A percentile compares a stretch with the other conserved stretches of the same genome.
Evolutionary conservation across 2,888 invertebrate species (phyloP).

Genomic region (Rutpela maculata): DNA sequence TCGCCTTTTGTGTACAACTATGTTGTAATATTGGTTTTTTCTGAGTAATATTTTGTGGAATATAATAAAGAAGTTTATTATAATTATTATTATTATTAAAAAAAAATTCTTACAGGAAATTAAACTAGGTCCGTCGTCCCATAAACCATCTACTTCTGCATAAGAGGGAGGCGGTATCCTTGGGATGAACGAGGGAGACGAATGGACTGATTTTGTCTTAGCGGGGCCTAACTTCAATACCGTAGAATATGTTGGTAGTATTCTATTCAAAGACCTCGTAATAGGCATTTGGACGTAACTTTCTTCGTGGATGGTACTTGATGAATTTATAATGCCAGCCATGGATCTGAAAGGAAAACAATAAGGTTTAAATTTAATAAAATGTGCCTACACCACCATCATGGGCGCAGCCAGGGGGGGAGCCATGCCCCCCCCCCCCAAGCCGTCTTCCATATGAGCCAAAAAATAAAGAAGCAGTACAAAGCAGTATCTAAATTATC

Average conservation of each 20-base stretch:
- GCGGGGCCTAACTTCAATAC: slow-evolving; percentile 65
- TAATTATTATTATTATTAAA: no score
- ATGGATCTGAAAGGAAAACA: slow-evolving; percentile 17
- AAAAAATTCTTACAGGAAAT: slow-evolving; percentile 56
- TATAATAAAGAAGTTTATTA: no score
- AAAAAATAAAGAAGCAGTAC: no score
- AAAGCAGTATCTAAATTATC: no score
- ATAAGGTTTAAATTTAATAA: background rate
- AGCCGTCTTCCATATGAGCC: no score
- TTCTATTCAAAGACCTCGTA: slow-evolving; percentile 38
- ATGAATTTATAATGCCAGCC: slow-evolving; percentile 30
- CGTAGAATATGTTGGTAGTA: slow-evolving; percentile 68
- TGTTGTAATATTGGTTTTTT: no score
- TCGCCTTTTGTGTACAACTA: no score
- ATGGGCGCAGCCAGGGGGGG: no score
- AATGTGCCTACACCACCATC: no score
- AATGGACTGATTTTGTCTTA: slow-evolving; percentile 38
- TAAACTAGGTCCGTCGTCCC: slow-evolving; percentile 56
- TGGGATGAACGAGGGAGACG: slow-evolving; percentile 56
- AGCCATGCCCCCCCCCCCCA: no score
- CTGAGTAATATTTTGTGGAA: no score
- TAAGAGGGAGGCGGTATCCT: slow-evolving; percentile 65
- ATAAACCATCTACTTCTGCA: slow-evolving; percentile 62
- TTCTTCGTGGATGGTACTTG: slow-evolving; percentile 46
- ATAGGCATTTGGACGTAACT: background rate